Base-by-base conservation (phyloP, 2,888 invertebrate species). In the Sussaba pulchella region DNA sequence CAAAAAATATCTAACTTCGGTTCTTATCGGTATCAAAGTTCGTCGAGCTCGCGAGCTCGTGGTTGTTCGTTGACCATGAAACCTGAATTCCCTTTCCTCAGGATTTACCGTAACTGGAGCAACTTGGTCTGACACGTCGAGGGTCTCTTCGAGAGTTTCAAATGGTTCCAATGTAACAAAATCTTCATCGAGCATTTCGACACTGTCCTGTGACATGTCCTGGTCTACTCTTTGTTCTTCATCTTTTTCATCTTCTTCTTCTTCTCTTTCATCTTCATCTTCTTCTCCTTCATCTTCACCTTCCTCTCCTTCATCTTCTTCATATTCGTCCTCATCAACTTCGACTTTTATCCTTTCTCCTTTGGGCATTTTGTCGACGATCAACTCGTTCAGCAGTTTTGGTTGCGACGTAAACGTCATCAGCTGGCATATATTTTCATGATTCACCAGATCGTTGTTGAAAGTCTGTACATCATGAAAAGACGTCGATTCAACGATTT, bases 21-120 rank as follows among this genome's bases (percentile, higher is more conserved):
- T 87, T 59, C 85, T 89, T 26, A 92, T 91, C 4, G 92, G 92
- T 64, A 91, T 83, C 61, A 92, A 85, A 14, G 91, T 90, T 82
- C 87, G 88, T 63, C 89, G 83, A 76, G 88, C 86, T 39, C 86
- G 87, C 26, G 85, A 81, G 17, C 87, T 87, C 71, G 86, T 82
- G n/a, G 45, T 12, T n/a, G 61, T 52, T 0, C 71, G 71, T 36
- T 57, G n/a, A 0, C 39, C 21, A 5, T 75, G 85, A 71, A 78
- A 85, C 54, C 71, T 80, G 19, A 45, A 21, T 39, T 50, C 70
- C 17, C 54, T 76, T n/a, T 31, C 47, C 6, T 17, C 82, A 79
- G 63, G 64, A n/a, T 64, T 77, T 50, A 83, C 83, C 0, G 78
- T 57, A 6, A 24, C 8, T 9, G 36, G 10, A 0, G 41, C 9